Evolutionary conservation across 2,113 vertebrate genomes (phyloP), one percentile per base, ranked within the genome.

Genomic region (Archocentrus centrarchus): DNA sequence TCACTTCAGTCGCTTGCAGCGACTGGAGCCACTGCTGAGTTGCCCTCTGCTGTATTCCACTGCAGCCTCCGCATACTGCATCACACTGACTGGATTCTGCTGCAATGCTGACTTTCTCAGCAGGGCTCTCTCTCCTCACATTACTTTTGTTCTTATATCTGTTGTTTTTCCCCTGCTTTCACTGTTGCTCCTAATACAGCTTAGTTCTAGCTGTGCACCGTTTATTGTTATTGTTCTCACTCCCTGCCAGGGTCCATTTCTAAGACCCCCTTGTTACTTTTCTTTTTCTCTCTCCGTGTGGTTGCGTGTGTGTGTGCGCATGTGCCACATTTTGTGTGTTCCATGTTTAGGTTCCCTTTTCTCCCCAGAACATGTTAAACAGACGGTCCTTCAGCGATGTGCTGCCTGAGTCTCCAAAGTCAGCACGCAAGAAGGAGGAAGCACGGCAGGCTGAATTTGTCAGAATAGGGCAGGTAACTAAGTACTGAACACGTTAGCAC

Each of bases 381-480:
- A 96, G 98, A 64, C 96, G 98, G 20, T 99, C 98, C 35, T 98
- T 99, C 89, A 99, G 98, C 20, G 98, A 99, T 9, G 98, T 99
- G 84, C 94, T 99, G 77, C 98, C 98, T 0, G 98, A 99, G 88
- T 99, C 98, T 1, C 98, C 98, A 41, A 99, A 98, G 93, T 99
- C 98, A 0, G 98, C 98, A 0, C 95, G 98, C 79, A 99, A 99
- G 89, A 99, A 98, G 85, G 98, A 99, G 83, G 98, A 99, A 91
- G 98, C 98, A 15, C 96, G 98, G n/a, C 98, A 99, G 93, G 98
- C 98, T 0, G 98, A 99, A 83, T 99, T 99, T 88, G 97, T 99
- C 75, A 95, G 98, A 57, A 97, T 99, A 85, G 98, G 98, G 35
- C 98, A 99, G 97, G 98, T 99, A 90, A 86, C 82, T 77, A 7